These are phyloP conservation scores for Dilophus febrilis DNA, from an alignment of 2,888 invertebrate genomes.

Conservation along the genomic window DNA sequence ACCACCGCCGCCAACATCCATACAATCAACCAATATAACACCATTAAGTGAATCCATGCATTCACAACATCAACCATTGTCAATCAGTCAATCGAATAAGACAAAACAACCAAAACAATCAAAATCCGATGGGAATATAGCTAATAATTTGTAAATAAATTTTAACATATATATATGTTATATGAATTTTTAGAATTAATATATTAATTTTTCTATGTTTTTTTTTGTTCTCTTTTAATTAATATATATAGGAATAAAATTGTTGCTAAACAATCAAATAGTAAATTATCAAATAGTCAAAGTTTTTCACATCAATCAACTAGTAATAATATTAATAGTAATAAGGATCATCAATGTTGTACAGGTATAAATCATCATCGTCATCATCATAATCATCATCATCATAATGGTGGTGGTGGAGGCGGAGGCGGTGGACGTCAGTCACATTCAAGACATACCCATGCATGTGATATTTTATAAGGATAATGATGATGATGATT, in stretches of 20 bases:
- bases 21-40: no score
- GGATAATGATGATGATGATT: no score
- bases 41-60: constrained; percentile 7
- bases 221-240: constrained; percentile 1
- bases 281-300: constrained; percentile 24
- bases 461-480: constrained; percentile 18
- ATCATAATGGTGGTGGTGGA: no score
- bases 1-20: constrained; percentile 11
- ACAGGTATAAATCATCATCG: constrained; percentile 17
- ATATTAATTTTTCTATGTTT: no score
- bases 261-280: constrained; percentile 14
- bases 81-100: no score
- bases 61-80: constrained; percentile 21
- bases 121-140: constrained; percentile 2
- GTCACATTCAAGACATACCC: constrained; percentile 24
- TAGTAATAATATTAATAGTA: constrained; percentile 27
- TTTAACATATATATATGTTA: no score
- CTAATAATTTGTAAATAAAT: constrained; percentile 1
- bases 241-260: constrained; percentile 15
- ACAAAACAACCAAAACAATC: constrained; percentile 14
- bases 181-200: no score
- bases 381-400: constrained; percentile 10
- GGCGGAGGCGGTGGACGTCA: no score
- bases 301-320: constrained; percentile 26
- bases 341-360: constrained; percentile 27